Evolutionary conservation across 2,113 vertebrate species (phyloP).

Genomic region (Calonectris borealis): DNA sequence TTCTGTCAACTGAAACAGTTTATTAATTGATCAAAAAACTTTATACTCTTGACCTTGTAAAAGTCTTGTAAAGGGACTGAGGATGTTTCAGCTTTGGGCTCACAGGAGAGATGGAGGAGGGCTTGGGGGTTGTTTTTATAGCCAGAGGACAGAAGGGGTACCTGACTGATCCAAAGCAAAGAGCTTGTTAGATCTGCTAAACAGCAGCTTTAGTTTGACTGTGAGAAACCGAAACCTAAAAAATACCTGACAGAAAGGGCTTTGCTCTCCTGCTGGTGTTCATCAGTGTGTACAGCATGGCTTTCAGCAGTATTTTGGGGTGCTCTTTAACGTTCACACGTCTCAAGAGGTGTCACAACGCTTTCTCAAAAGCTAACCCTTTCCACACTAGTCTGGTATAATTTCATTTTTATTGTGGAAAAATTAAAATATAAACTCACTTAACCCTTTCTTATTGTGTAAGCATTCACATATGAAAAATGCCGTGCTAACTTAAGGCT

Average conservation of each 20-base stretch:
- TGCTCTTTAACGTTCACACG: background rate
- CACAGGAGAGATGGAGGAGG: background rate
- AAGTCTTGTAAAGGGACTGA: background rate
- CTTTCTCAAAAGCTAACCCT: background rate
- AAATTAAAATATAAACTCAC: background rate
- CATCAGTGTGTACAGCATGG: background rate
- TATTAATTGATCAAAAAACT: background rate
- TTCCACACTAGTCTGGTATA: background rate
- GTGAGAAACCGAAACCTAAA: background rate
- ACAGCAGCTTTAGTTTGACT: background rate
- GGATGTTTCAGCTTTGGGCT: background rate
- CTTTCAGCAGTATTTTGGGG: background rate
- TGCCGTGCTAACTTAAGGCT: background rate
- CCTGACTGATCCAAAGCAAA: background rate
- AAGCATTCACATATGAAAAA: background rate
- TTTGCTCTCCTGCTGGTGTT: background rate
- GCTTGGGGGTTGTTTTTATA: background rate
- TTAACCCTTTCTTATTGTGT: background rate
- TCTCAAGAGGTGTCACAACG: accelerated
- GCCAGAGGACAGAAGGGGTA: background rate
- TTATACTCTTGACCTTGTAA: background rate
- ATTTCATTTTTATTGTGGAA: background rate
- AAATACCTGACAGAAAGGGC: background rate
- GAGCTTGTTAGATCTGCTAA: background rate
- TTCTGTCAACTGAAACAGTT: background rate